Percentiles rank a stretch among this genome's conserved stretches.
Evolutionary conservation across 2,113 vertebrate species (phyloP).

Genomic region (Gasterosteus nipponicus): DNA sequence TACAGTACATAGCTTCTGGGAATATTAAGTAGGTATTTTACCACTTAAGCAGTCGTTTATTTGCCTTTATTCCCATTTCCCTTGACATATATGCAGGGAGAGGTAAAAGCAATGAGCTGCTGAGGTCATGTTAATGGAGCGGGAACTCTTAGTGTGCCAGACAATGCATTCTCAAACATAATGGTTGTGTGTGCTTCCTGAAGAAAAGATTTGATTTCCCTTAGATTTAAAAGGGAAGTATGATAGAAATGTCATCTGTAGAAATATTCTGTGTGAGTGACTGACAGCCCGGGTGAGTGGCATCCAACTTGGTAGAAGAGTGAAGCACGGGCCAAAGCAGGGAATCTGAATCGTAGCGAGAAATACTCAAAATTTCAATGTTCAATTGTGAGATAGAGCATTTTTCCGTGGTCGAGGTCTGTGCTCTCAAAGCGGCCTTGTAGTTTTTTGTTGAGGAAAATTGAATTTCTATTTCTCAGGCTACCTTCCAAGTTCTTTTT

Average conservation of each 20-base stretch:
- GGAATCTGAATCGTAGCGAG: not conserved
- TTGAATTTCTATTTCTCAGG: not conserved
- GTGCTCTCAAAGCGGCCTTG: not conserved
- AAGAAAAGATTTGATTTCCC: not conserved
- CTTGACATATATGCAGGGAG: slow-evolving; percentile 16
- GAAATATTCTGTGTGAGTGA: slow-evolving; percentile 5
- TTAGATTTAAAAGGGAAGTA: slow-evolving; percentile 3
- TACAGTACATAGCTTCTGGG: not conserved
- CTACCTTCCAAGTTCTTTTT: not conserved
- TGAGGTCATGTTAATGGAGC: slow-evolving; percentile 12
- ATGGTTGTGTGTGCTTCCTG: not conserved
- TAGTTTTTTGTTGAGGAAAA: not conserved
- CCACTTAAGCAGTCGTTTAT: not conserved
- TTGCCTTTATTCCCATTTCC: not conserved
- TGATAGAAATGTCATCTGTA: slow-evolving; percentile 17
- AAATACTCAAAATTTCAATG: not conserved
- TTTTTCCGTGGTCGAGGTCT: not conserved
- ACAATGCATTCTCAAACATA: not conserved
- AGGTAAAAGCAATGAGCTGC: slow-evolving; percentile 24
- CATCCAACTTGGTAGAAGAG: not conserved
- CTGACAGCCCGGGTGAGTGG: slow-evolving; percentile 9
- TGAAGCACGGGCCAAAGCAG: not conserved
- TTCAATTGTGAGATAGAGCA: not conserved
- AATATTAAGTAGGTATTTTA: not conserved
- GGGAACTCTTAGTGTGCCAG: not conserved